Conservation (phyloP, 2,113 vertebrate species). For the Oreochromis aureus region DNA sequence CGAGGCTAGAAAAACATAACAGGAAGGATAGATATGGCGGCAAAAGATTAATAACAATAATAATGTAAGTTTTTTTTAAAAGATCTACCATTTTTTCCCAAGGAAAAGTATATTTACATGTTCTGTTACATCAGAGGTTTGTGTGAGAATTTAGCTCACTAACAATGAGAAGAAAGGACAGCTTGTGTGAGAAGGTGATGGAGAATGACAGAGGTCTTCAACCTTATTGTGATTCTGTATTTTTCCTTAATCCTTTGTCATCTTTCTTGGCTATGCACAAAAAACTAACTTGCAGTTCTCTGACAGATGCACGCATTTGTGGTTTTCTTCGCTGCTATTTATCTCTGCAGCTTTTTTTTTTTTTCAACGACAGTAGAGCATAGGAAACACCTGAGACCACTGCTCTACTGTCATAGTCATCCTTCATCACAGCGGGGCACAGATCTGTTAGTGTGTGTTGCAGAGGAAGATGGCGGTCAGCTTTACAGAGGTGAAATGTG, state of each 20-base stretch:
- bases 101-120: not conserved
- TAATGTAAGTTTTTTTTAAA: fast-evolving
- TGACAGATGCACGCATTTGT: not conserved
- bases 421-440: not conserved
- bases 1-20: not conserved
- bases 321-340: not conserved
- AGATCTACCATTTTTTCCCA: not conserved
- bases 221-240: not conserved
- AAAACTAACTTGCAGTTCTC: not conserved
- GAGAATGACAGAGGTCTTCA: not conserved
- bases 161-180: not conserved
- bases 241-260: not conserved
- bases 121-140: not conserved
- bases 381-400: constrained; percentile 16
- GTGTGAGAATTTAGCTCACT: not conserved
- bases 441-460: not conserved
- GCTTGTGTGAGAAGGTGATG: not conserved
- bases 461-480: not conserved
- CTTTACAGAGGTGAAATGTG: not conserved
- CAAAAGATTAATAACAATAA: not conserved
- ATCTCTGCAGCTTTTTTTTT: not conserved
- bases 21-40: not conserved
- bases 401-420: not conserved
- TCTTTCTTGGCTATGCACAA: not conserved
- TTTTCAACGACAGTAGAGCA: not conserved